Base-by-base conservation (phyloP, 2,888 invertebrate species). In the Eumerus sabulonum region DNA sequence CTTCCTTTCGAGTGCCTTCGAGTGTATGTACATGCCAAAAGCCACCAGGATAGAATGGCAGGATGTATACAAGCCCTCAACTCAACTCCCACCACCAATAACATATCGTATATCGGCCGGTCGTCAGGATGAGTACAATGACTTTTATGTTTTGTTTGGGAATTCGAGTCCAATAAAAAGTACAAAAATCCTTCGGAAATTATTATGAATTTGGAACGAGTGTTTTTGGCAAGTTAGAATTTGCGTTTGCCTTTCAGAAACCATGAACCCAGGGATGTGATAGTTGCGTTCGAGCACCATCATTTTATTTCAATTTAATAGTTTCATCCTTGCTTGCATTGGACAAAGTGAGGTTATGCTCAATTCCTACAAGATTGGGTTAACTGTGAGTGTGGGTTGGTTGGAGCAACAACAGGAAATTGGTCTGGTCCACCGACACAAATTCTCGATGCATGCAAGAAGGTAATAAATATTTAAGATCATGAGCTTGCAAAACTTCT, bases 121-220 rank as follows among this genome's bases (percentile, higher is more conserved):
- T 40, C 27, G 40, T 40, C 16, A 18, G 47, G 18, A 47, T 5
- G 47, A 11, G 47, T 14, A 12, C 47, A 47, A 47, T 47, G 18
- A 17, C 12, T 47, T n/a, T 47, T 11, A 47, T 47, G 47, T 47
- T 47, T 47, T 16, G 47, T 47, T 14, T 47, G 9, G 47, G 11
- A 47, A 47, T 47, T 16, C 16, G 9, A 47, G 17, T 44, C 44
- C 44, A 47, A 47, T 14, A 45, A 14, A 45, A 1, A 1, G 16
- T 16, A 16, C 17, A 47, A 47, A 47, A 47, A 47, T 17, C 47
- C 17, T 47, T 14, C 47, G 47, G 47, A 47, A 47, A 47, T 47
- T 47, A 47, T 47, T 47, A 47, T 47, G 18, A 47, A 47, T 47
- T 47, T 12, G 9, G 17, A 14, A 47, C 18, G 47, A 47, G 12